Base-by-base conservation (phyloP, 1,140 invertebrate species). In the Anastrepha ludens region DNA sequence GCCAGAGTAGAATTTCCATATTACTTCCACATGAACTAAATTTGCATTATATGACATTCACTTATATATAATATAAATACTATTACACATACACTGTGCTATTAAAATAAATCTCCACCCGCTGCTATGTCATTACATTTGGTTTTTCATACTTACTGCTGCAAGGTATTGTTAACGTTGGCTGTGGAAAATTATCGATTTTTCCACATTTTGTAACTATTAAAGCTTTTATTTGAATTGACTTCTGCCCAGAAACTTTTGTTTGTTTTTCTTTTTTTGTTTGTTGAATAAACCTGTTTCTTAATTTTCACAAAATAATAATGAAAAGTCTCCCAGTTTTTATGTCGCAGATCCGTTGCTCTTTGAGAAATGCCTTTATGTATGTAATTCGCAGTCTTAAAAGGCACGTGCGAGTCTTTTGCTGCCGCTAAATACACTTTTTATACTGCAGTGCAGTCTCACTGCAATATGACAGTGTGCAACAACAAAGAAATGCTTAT, bases 111-210 rank as follows among this genome's bases (percentile, higher is more conserved):
- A 62, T 62, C 0, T 62, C 9, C 15, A 9, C 29, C 29, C 29
- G 0, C 29, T 29, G 29, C 29, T 17, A 13, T 62, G 8, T 1
- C 60, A 62, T 15, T 17, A 9, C n/a, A 47, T 74, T 74, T 74
- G 17, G 17, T 47, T 7, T 74, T 44, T 13, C 11, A 2, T 44
- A 47, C 70, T 74, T 47, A 74, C 70, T 41, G 70, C 60, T 50
- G 41, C 44, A 74, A 41, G 70, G 15, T 74, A 74, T 44, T 74
- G 44, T 74, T 74, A 44, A 74, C 17, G 70, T 74, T 74, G 41
- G 39, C 5, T 6, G 15, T 47, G 70, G 15, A n/a, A 47, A 74
- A 74, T n/a, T 74, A 74, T 74, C 44, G 70, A 74, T 74, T 74
- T 74, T 74, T 74, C 70, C 70, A 47, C 41, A 50, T 74, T 44